Evolutionary conservation across 2,797 vertebrate genomes (phyloP).

Genomic region (Cynopterus sphinx): DNA sequence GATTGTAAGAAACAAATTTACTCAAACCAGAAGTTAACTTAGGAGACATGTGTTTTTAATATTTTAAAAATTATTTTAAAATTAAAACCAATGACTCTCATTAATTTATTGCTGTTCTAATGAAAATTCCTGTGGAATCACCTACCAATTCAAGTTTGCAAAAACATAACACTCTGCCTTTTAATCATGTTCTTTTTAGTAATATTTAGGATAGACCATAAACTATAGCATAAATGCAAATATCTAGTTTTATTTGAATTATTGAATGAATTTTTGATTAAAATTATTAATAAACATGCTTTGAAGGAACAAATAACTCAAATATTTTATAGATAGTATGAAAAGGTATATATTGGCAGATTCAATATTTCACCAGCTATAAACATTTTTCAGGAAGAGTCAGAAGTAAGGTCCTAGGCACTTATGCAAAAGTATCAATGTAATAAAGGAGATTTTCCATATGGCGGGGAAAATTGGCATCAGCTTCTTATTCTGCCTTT

Average conservation of each 20-base stretch:
- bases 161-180: not conserved
- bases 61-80: not conserved
- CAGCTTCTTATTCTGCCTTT: not conserved
- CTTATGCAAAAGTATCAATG: not conserved
- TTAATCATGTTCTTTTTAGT: not conserved
- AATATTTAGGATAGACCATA: not conserved
- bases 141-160: not conserved
- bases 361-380: not conserved
- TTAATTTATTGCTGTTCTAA: slow-evolving; percentile 17
- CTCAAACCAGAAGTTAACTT: not conserved
- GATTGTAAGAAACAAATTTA: not conserved
- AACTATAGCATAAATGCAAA: not conserved
- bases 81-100: not conserved
- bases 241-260: not conserved
- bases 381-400: not conserved
- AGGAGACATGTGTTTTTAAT: not conserved
- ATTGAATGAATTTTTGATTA: not conserved
- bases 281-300: not conserved
- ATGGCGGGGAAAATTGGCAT: accelerated
- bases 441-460: not conserved
- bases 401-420: not conserved
- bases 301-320: slow-evolving; percentile 1
- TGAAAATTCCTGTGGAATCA: not conserved
- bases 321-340: not conserved
- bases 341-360: not conserved